Base-by-base conservation (phyloP, 2,113 vertebrate species). In the Chaetura pelagica region DNA sequence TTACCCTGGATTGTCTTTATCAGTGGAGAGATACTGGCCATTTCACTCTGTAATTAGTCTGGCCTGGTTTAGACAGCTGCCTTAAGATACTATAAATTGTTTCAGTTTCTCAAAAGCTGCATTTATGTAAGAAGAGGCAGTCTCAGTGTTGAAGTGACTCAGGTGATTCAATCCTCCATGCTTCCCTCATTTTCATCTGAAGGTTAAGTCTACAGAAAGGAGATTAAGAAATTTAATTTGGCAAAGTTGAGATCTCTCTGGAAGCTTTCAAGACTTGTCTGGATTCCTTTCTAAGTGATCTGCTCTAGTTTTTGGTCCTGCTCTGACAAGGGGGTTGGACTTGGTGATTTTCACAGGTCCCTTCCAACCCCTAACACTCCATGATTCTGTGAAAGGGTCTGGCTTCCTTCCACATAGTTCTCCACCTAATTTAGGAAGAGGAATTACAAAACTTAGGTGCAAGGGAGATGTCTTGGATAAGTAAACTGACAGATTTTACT, bases 11-110 rank as follows among this genome's bases (percentile, higher is more conserved):
- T 86, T 96, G 35, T n/a, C 54, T 73, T 86, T 90, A 80, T 87
- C 63, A 46, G 21, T 62, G 15, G 21, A 91, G 42, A 84, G 21
- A 80, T 51, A 35, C 12, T 54, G 51, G 15, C 35, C 55, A 46
- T 94, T 92, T 95, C 52, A 49, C 12, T 32, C 21, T 64, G 29
- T 80, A 88, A 94, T 95, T 92, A 76, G 51, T 84, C 35, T 90
- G 83, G 6, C 63, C 86, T 90, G 55, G 35, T 94, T 92, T 90
- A 92, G 58, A 69, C 44, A 61, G 20, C 34, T 73, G 46, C 23
- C 15, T 76, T 76, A 83, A 73, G 40, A 52, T 35, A 9, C 12
- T 86, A 44, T 64, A 80, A 88, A 80, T 95, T 83, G 26, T 73
- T 92, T 76, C n/a, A 3, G 5, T 49, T 85, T 80, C 40, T 71